These are phyloP conservation scores for Crioceris asparagi DNA, from an alignment of 2,888 invertebrate species.

Conservation along the genomic window DNA sequence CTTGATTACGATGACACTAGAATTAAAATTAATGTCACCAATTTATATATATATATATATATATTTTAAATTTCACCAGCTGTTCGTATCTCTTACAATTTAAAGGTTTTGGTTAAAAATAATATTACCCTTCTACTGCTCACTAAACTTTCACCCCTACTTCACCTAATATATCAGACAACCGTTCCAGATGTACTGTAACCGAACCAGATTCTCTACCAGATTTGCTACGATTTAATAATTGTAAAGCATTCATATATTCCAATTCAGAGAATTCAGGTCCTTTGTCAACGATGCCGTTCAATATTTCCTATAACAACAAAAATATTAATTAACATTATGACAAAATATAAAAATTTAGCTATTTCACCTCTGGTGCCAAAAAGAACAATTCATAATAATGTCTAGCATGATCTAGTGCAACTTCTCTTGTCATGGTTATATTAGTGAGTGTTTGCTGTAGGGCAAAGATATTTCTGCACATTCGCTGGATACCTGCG, in stretches of 20 bases:
- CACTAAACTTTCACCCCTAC: slow-evolving; percentile 66
- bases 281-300: slow-evolving; percentile 74
- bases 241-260: slow-evolving; percentile 74
- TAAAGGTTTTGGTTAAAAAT: no score
- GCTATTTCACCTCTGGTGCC: slow-evolving; percentile 57
- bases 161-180: slow-evolving; percentile 77
- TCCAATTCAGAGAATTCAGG: slow-evolving; percentile 81
- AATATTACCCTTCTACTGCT: no score
- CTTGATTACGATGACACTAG: no score
- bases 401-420: slow-evolving; percentile 78
- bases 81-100: no score
- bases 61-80: no score
- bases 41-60: no score
- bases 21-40: no score
- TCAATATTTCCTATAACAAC: slow-evolving; percentile 63
- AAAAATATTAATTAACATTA: no score
- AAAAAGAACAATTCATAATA: slow-evolving; percentile 81
- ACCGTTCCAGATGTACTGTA: slow-evolving; percentile 60
- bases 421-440: slow-evolving; percentile 69
- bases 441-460: slow-evolving; percentile 80
- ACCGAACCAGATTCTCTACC: slow-evolving; percentile 46
- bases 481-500: slow-evolving; percentile 73
- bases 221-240: slow-evolving; percentile 53
- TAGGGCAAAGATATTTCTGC: slow-evolving; percentile 71
- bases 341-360: neutral